Evolutionary conservation across 2,113 vertebrate genomes (phyloP).

Genomic region (Craseonycteris thonglongyai): DNA sequence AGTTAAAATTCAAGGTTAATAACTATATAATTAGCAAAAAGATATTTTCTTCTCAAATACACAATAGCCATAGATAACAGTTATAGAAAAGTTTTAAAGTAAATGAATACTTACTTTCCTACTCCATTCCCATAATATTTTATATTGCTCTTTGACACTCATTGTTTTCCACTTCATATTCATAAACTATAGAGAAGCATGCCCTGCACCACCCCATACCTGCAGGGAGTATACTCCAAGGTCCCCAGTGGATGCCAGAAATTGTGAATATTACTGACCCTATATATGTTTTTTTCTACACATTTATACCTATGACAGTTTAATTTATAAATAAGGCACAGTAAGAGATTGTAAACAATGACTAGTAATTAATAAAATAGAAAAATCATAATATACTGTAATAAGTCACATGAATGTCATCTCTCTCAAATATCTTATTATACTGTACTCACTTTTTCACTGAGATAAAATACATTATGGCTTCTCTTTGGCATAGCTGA

Average conservation of each 20-base stretch:
- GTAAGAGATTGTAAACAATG: neutral
- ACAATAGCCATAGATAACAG: neutral
- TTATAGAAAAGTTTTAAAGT: neutral
- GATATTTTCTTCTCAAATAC: neutral
- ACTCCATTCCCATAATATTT: neutral
- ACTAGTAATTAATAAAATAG: neutral
- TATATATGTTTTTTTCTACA: neutral
- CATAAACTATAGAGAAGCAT: neutral
- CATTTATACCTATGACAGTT: neutral
- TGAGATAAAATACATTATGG: neutral
- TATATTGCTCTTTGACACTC: neutral
- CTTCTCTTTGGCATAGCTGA: neutral
- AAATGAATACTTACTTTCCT: neutral
- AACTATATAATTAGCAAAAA: neutral
- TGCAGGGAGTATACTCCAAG: neutral
- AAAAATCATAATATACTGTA: neutral
- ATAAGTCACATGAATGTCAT: neutral
- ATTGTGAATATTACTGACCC: neutral
- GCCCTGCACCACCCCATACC: no score
- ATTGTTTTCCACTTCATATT: neutral
- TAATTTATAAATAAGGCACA: neutral
- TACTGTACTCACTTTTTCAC: neutral
- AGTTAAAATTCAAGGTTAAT: neutral
- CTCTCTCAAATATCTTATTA: neutral
- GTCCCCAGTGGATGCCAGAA: neutral